Percentiles rank a stretch among this genome's conserved stretches.
Evolutionary conservation across 2,797 vertebrate species (phyloP).

Genomic region (Loris lydekkerianus): DNA sequence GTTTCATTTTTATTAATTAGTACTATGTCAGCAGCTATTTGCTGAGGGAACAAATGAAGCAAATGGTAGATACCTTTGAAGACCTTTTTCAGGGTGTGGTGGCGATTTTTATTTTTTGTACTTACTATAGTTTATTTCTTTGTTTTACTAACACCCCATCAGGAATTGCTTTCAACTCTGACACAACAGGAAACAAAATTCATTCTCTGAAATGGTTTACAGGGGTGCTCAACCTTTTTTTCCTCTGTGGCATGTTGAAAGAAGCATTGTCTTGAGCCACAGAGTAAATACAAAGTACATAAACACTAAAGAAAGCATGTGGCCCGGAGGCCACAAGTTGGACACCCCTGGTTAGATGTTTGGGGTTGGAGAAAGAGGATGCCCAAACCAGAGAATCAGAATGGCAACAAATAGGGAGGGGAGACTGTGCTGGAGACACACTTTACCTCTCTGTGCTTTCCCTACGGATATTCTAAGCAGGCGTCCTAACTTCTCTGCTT

Average conservation of each 20-base stretch:
- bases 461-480: not conserved
- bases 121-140: not conserved
- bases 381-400: not conserved
- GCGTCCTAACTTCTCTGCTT: not conserved
- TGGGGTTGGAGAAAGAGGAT: not conserved
- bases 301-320: no score
- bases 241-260: no score
- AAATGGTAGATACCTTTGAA: not conserved
- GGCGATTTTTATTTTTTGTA: not conserved
- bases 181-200: not conserved
- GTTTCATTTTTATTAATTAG: not conserved
- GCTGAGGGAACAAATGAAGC: not conserved
- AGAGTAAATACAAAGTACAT: no score
- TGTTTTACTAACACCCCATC: not conserved
- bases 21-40: not conserved
- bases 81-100: not conserved
- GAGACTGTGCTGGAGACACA: not conserved
- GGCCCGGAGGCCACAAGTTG: no score
- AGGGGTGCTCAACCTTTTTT: not conserved
- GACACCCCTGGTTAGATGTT: not conserved
- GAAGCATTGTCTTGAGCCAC: no score
- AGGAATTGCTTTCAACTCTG: conserved; percentile 10
- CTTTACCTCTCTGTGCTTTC: not conserved
- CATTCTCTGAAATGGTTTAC: not conserved
- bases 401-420: not conserved